These are phyloP conservation scores for Megaptera novaeangliae DNA, from an alignment of 2,113 vertebrate species.

Conservation along the genomic window DNA sequence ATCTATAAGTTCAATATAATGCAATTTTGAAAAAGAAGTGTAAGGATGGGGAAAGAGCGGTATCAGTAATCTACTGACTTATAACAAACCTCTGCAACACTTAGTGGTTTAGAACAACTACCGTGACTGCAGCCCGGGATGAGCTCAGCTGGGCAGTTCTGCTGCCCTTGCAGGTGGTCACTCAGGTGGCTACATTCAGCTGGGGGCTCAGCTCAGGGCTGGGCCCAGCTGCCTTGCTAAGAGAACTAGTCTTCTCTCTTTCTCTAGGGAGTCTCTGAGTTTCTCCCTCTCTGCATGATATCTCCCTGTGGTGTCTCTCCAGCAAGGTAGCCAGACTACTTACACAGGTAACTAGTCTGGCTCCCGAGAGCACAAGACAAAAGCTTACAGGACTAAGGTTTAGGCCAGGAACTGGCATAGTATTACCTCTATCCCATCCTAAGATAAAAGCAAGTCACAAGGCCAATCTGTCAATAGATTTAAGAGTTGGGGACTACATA, in stretches of 20 bases:
- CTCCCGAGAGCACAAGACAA: not conserved
- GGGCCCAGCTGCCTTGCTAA: no score
- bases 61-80: not conserved
- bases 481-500: not conserved
- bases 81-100: not conserved
- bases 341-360: no score
- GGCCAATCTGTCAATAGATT: not conserved
- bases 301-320: not conserved
- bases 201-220: not conserved
- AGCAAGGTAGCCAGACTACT: not conserved
- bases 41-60: not conserved
- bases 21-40: not conserved
- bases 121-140: not conserved
- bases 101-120: not conserved
- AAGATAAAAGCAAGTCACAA: not conserved
- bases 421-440: not conserved
- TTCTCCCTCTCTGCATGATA: not conserved
- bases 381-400: not conserved
- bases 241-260: not conserved
- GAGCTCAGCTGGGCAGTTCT: not conserved
- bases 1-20: not conserved
- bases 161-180: not conserved
- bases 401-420: not conserved
- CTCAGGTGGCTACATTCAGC: not conserved
- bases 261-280: not conserved